These are phyloP conservation scores for Rostratula benghalensis DNA, from an alignment of 2,113 vertebrate species.

Conservation along the genomic window DNA sequence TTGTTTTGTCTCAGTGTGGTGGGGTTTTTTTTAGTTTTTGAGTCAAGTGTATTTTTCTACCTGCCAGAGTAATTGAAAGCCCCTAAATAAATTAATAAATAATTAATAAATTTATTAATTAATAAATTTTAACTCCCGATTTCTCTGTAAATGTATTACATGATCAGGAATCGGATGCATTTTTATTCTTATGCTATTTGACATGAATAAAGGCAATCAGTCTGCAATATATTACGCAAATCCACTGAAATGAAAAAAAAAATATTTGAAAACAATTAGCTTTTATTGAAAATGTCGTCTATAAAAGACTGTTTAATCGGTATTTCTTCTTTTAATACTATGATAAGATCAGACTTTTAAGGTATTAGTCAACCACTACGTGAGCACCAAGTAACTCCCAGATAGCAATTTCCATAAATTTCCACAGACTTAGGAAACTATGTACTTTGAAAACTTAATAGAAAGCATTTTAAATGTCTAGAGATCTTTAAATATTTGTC, in stretches of 20 bases:
- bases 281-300: neutral
- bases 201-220: neutral
- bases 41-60: neutral
- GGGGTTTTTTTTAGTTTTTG: neutral
- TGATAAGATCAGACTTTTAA: neutral
- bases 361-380: neutral
- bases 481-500: neutral
- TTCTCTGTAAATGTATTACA: neutral
- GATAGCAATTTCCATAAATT: neutral
- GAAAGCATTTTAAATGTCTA: neutral
- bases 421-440: neutral
- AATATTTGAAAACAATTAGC: neutral
- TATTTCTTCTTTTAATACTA: neutral
- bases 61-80: neutral
- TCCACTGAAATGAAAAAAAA: neutral
- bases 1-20: neutral
- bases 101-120: too few species aligned
- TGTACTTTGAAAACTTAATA: neutral
- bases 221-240: neutral
- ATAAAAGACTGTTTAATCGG: neutral
- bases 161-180: neutral
- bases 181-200: neutral
- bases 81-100: neutral
- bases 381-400: neutral
- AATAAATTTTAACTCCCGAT: neutral